A percentile compares a stretch with the other conserved stretches of the same genome.
Evolutionary conservation across 2,797 vertebrate species (phyloP).

Genomic region (Psittacula derbiana): DNA sequence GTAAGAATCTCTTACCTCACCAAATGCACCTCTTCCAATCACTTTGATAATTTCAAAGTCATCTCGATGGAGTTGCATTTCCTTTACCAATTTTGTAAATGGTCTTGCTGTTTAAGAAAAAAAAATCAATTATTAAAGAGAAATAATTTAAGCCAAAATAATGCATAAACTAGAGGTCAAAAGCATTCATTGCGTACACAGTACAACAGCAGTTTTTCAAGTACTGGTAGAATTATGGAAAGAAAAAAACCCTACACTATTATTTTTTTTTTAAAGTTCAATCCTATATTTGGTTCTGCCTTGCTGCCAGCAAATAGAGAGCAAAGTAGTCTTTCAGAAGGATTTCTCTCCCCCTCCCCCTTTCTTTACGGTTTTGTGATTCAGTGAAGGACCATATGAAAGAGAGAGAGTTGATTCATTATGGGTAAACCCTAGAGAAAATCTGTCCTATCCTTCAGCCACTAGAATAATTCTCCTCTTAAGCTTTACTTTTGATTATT

Average conservation of each 20-base stretch:
- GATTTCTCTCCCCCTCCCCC: rapidly evolving
- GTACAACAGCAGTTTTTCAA: not conserved
- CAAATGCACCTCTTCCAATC: slow-evolving; percentile 92
- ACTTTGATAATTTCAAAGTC: slow-evolving; percentile 97
- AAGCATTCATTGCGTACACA: not conserved
- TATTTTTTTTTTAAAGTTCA: not conserved
- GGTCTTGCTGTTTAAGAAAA: slow-evolving; percentile 81
- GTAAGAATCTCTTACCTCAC: slow-evolving; percentile 83
- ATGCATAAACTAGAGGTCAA: not conserved
- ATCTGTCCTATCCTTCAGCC: not conserved
- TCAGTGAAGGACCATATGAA: not conserved
- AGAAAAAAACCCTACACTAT: not conserved
- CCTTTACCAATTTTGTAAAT: slow-evolving; percentile 87
- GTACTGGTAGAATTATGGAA: not conserved
- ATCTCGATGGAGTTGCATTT: slow-evolving; percentile 89
- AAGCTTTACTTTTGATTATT: not conserved
- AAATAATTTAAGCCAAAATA: not conserved
- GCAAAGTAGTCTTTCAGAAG: not conserved
- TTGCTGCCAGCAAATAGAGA: not conserved
- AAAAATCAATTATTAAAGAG: not conserved
- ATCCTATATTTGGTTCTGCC: not conserved
- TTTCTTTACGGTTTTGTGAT: not conserved
- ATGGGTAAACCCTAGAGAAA: not conserved
- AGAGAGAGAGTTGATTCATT: not conserved
- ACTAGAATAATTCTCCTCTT: not conserved